Evolutionary conservation across 2,888 invertebrate genomes (phyloP).

Genomic region (Cybosia mesomella): DNA sequence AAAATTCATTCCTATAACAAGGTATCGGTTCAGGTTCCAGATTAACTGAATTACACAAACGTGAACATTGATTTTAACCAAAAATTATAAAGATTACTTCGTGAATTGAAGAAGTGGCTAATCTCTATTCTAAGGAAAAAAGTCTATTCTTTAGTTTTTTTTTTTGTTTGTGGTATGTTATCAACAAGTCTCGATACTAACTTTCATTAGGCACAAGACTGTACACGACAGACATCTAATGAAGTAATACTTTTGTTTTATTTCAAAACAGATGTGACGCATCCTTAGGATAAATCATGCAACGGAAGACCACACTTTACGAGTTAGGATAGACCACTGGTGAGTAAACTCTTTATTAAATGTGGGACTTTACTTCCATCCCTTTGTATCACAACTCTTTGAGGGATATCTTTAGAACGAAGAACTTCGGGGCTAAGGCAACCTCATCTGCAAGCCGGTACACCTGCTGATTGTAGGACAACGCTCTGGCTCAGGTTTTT

Average conservation of each 20-base stretch:
- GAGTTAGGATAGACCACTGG: neutral
- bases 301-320: slow-evolving; percentile 4
- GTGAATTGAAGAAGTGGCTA: neutral
- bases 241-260: neutral
- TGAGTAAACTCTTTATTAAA: slow-evolving; percentile 4
- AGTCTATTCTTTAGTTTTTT: no score
- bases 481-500: no score
- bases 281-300: neutral
- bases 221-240: neutral
- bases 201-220: neutral
- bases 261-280: neutral
- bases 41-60: no score
- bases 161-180: neutral
- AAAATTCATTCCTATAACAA: no score
- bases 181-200: neutral
- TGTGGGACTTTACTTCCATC: neutral
- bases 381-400: neutral
- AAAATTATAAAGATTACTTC: neutral
- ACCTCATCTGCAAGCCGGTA: no score
- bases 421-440: no score
- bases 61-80: neutral
- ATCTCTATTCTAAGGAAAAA: neutral
- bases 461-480: no score
- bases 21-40: no score
- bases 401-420: neutral